A percentile compares a stretch with the other conserved stretches of the same genome.
These are phyloP conservation scores for Synanceia verrucosa DNA, from an alignment of 2,797 vertebrate genomes.

Conservation along the genomic window DNA sequence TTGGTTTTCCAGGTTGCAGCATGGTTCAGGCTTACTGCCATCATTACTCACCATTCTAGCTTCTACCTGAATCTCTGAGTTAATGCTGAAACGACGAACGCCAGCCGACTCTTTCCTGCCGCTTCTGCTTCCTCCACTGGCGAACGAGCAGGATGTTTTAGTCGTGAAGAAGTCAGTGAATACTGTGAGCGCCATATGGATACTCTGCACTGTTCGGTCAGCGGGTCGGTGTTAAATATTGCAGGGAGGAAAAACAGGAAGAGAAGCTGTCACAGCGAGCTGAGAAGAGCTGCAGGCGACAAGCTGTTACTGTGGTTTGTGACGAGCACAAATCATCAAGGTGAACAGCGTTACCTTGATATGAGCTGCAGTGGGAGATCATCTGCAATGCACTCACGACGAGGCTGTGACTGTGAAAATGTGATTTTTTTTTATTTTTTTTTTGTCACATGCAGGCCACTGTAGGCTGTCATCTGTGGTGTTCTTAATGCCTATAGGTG, in stretches of 20 bases:
- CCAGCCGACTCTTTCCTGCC: background rate
- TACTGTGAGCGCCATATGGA: background rate
- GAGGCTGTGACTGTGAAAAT: background rate
- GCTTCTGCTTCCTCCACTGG: background rate
- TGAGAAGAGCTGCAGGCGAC: background rate
- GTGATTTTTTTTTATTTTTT: background rate
- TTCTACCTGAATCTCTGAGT: background rate
- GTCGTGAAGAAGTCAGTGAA: background rate
- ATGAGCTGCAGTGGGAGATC: background rate
- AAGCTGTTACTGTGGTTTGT: background rate
- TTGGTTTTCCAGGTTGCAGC: background rate
- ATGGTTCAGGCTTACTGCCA: background rate
- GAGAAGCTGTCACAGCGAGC: background rate
- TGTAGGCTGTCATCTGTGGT: background rate
- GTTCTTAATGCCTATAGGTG: slow-evolving; percentile 13
- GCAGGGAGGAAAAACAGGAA: background rate
- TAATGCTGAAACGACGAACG: too few species aligned
- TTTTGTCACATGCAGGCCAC: background rate
- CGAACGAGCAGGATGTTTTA: background rate
- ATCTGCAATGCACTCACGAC: background rate
- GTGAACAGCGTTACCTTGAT: background rate
- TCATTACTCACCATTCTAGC: background rate
- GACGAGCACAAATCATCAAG: background rate
- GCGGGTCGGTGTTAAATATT: background rate
- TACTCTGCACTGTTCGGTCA: background rate